A percentile compares a stretch with the other conserved stretches of the same genome.
phyloP scores from a whole-genome alignment of 92 coral and sea anemone genomes.

The Porites rus region DNA sequence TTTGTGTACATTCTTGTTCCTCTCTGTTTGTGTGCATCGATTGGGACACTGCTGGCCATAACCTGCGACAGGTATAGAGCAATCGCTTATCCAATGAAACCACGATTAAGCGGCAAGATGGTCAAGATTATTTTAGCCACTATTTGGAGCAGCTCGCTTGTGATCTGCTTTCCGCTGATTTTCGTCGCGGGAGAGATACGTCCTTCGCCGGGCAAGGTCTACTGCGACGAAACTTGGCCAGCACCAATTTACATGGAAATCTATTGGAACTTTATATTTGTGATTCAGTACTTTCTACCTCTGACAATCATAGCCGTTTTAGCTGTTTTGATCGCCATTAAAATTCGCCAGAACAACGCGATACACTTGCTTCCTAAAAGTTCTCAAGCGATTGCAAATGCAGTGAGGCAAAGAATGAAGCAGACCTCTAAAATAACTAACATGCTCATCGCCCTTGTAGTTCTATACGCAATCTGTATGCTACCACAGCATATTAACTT shows the following conservation, averaged over 20 bases:
- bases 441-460: conserved; percentile 90
- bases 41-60: conserved; percentile 89
- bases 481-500: conserved; percentile 94
- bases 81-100: conserved; percentile 88
- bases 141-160: conserved; percentile 82
- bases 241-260: conserved; percentile 50
- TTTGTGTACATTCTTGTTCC: conserved; percentile 83
- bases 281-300: conserved; percentile 90
- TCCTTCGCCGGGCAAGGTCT: conserved; percentile 70
- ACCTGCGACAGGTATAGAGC: conserved; percentile 95
- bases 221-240: conserved; percentile 93
- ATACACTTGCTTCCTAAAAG: conserved; percentile 64
- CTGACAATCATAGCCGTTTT: conserved; percentile 74
- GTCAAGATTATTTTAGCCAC: conserved; percentile 73
- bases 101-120: conserved; percentile 73
- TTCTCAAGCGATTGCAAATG: conserved; percentile 78
- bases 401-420: conserved; percentile 81
- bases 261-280: conserved; percentile 95
- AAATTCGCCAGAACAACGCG: conserved; percentile 70
- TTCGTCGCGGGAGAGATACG: conserved; percentile 68
- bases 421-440: conserved; percentile 96
- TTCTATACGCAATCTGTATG: conserved; percentile 94
- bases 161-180: conserved; percentile 75
- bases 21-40: conserved; percentile 81
- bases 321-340: conserved; percentile 74